Evolutionary conservation across 2,113 vertebrate genomes (phyloP).

Genomic region (Clarias gariepinus): DNA sequence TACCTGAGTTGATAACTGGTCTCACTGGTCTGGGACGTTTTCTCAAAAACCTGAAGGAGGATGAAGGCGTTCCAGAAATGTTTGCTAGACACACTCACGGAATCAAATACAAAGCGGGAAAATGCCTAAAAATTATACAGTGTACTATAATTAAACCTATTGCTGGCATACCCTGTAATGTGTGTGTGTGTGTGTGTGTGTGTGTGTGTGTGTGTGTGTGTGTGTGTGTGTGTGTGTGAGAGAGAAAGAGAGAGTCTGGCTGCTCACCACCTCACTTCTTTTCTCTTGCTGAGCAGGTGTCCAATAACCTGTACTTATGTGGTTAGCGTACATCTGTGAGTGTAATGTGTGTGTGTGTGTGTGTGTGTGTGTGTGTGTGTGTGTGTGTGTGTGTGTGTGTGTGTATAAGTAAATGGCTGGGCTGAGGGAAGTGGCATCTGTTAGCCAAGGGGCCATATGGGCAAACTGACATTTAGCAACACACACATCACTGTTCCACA

Average conservation of each 20-base stretch:
- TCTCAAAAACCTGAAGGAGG: neutral
- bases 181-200: neutral
- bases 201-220: conserved; percentile 13
- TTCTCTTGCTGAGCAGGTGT: conserved; percentile 12
- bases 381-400: conserved; percentile 33
- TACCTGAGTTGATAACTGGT: no score
- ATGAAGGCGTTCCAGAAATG: no score
- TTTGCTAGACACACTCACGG: no score
- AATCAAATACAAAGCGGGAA: no score
- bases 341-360: neutral
- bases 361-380: conserved; percentile 27
- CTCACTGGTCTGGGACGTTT: neutral
- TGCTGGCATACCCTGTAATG: neutral
- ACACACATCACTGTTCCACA: conserved; percentile 24
- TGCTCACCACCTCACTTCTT: neutral
- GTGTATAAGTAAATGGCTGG: conserved; percentile 29
- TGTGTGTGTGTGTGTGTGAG: conserved; percentile 5
- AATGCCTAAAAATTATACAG: no score
- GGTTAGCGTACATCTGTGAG: conserved; percentile 5
- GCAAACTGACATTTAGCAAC: conserved; percentile 57
- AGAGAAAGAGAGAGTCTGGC: neutral
- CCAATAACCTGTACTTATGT: conserved; percentile 22
- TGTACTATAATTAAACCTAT: no score
- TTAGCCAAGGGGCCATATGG: conserved; percentile 56
- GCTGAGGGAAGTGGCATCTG: conserved; percentile 57